phyloP scores from a whole-genome alignment of 2,113 vertebrate genomes.

The Willisornis vidua region DNA sequence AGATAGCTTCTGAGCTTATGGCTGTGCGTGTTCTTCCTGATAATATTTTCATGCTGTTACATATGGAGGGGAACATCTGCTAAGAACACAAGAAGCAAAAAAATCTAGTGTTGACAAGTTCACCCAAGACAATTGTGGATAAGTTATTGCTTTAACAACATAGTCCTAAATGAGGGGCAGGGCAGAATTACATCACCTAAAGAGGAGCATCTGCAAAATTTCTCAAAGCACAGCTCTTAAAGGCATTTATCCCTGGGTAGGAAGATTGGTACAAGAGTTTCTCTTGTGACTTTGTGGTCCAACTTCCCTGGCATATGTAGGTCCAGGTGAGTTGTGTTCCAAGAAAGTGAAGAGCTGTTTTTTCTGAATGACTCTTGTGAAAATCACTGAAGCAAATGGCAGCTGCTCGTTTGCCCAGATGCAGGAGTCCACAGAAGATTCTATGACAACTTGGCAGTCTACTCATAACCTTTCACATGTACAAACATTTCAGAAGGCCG shows the following conservation, averaged over 20 bases:
- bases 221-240: not conserved
- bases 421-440: not conserved
- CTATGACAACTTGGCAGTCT: not conserved
- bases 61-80: not conserved
- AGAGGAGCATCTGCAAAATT: not conserved
- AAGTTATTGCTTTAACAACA: conserved; percentile 34
- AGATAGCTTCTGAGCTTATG: not conserved
- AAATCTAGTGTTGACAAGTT: conserved; percentile 37
- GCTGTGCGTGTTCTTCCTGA: not conserved
- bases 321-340: accelerated
- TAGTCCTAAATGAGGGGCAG: not conserved
- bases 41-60: conserved; percentile 33
- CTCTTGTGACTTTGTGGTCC: not conserved
- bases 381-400: not conserved
- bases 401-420: not conserved
- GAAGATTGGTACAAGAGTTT: not conserved
- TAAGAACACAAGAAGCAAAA: conserved; percentile 9
- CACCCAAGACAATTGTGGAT: conserved; percentile 38
- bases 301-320: not conserved
- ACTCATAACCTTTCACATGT: not conserved
- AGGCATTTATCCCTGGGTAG: not conserved
- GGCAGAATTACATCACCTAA: conserved; percentile 12
- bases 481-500: not conserved
- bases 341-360: not conserved
- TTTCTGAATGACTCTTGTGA: not conserved